Conservation (phyloP, 2,888 invertebrate species). For the Nomada lathburiana region DNA sequence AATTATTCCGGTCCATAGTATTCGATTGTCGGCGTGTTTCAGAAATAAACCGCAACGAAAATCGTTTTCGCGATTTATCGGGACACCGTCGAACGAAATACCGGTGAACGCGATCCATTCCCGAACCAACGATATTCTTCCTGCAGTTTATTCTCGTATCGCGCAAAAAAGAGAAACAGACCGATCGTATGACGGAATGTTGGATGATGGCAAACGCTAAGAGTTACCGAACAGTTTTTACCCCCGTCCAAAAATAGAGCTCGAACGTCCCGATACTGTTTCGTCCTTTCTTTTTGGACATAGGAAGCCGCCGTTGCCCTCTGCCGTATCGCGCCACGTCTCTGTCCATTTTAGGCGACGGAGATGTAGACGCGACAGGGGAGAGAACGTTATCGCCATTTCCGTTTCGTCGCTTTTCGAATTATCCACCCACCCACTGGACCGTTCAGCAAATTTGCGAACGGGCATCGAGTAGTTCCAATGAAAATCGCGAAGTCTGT, state of each 20-base stretch:
- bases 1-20: no score
- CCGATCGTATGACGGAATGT: slow-evolving; percentile 34
- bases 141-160: slow-evolving; percentile 44
- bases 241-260: slow-evolving; percentile 81
- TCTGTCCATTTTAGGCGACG: slow-evolving; percentile 14
- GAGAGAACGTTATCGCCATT: background rate
- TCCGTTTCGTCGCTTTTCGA: background rate
- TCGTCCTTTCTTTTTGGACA: slow-evolving; percentile 31
- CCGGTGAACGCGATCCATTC: background rate
- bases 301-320: slow-evolving; percentile 35
- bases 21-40: no score
- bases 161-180: slow-evolving; percentile 37
- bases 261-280: slow-evolving; percentile 78
- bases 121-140: background rate
- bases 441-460: background rate
- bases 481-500: no score
- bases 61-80: no score
- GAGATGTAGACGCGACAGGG: slow-evolving; percentile 2
- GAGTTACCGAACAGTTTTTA: slow-evolving; percentile 75
- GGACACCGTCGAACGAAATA: background rate
- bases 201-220: slow-evolving; percentile 57
- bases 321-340: background rate
- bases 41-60: no score
- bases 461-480: no score
- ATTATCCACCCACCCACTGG: background rate